Percentiles rank a stretch among this genome's conserved stretches.
These are phyloP conservation scores for Prionailurus viverrinus DNA, from an alignment of 2,113 vertebrate genomes.

Conservation along the genomic window DNA sequence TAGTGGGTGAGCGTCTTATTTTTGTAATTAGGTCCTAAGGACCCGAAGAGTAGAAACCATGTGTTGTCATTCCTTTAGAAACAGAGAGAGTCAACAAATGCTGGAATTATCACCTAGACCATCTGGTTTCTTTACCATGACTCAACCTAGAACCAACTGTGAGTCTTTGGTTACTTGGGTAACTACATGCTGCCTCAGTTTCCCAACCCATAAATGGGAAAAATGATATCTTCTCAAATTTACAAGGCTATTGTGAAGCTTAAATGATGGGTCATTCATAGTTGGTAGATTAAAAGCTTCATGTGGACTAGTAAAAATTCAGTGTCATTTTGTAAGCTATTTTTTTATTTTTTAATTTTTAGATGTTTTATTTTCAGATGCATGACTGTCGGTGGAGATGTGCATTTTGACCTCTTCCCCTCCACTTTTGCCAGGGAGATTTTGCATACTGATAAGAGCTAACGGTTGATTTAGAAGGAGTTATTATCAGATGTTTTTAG, in stretches of 20 bases:
- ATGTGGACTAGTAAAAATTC: background rate
- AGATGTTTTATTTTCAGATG: conserved; percentile 16
- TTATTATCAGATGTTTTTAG: background rate
- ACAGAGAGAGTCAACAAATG: background rate
- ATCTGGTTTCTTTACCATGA: background rate
- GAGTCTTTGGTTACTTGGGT: background rate
- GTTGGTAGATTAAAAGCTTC: background rate
- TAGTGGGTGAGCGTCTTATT: background rate
- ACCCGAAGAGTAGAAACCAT: background rate
- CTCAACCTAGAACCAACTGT: background rate
- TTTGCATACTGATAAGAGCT: conserved; percentile 30
- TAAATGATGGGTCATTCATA: background rate
- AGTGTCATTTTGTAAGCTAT: background rate
- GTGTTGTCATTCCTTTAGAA: background rate
- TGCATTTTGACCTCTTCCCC: conserved; percentile 37
- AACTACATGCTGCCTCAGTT: conserved; percentile 10
- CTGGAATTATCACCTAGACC: background rate
- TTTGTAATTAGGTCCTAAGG: background rate
- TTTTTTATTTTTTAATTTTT: too few species aligned
- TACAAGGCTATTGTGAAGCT: background rate
- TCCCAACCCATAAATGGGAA: conserved; percentile 11
- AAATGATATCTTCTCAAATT: conserved; percentile 21
- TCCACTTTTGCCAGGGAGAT: conserved; percentile 37
- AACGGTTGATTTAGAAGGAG: conserved; percentile 38
- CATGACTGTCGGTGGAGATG: background rate